A percentile compares a stretch with the other conserved stretches of the same genome.
These are phyloP conservation scores for Hololepta plana DNA, from an alignment of 2,888 invertebrate species.

Conservation along the genomic window DNA sequence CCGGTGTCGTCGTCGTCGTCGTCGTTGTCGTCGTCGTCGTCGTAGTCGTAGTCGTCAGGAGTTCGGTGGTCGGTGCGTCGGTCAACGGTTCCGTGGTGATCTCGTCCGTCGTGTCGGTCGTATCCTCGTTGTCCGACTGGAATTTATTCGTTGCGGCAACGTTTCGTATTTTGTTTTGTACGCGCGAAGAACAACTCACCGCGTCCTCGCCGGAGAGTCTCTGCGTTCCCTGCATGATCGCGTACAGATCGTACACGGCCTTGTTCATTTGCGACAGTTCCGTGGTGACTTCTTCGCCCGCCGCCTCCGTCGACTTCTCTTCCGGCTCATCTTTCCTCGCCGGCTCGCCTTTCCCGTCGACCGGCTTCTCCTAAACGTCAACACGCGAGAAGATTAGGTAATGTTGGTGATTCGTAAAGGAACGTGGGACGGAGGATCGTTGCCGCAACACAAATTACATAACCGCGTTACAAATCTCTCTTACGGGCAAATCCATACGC, in stretches of 20 bases:
- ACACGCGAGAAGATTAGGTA: background rate
- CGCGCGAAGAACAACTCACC: conserved; percentile 11
- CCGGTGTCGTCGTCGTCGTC: conserved; percentile 33
- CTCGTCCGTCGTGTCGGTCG: conserved; percentile 19
- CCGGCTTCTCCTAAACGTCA: conserved; percentile 5
- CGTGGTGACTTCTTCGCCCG: conserved; percentile 26
- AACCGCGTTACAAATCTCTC: no score
- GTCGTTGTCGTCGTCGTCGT: conserved; percentile 38
- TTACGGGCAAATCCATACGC: conserved; percentile 21
- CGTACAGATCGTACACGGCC: conserved; percentile 66
- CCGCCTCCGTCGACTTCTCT: no score
- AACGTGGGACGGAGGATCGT: background rate
- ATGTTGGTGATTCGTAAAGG: conserved; percentile 1
- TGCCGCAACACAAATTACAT: no score
- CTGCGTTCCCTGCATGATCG: conserved; percentile 48
- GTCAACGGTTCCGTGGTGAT: conserved; percentile 29
- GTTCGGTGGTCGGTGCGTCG: conserved; percentile 28
- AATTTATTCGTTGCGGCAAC: no score
- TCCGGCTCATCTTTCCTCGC: conserved; percentile 1
- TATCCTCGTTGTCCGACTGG: conserved; percentile 13
- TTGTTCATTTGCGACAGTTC: conserved; percentile 59
- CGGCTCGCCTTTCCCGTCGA: background rate
- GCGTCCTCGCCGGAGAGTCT: conserved; percentile 27
- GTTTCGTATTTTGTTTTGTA: no score
- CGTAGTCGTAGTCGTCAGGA: conserved; percentile 33